Evolutionary conservation across 2,888 invertebrate genomes (phyloP), one percentile per base, ranked within the genome.

Genomic region (Chloroclysta siterata): DNA sequence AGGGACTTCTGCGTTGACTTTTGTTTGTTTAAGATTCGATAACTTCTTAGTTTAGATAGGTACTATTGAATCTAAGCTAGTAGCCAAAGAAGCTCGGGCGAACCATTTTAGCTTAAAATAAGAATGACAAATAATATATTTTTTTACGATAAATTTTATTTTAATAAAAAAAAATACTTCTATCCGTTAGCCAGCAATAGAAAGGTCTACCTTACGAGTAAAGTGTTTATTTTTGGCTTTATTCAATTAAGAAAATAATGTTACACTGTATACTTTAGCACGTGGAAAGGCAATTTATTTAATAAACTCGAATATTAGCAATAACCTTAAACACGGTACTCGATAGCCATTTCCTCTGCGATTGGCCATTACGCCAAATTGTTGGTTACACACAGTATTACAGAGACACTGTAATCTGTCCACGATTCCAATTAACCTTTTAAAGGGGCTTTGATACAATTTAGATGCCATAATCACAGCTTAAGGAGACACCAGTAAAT

Each of bases 361-460:
- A 70, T 70, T 60, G 69, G 61, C 62, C 66, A 72, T 72, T 70
- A 70, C 59, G 33, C 39, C 57, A 72, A 72, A 70, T 72, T 68
- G 64, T 69, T 66, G 66, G 69, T 65, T 66, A 58, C 28, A 58
- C 29, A 41, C 54, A 63, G 67, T 61, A 72, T 78, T 76, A 81
- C 76, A 78, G 75, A 72, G 85, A 88, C 85, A 87, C 81, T 75
- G 73, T 84, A 87, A 86, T 83, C 77, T 80, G 81, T 84, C 80
- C 81, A 76, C 76, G 76, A 70, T 71, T 71, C 69, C 77, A 77
- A 83, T 82, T 81, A 81, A 77, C 74, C 71, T 71, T 71, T 73
- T 73, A 69, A 72, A 72, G 69, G 62, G 66, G 69, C 81, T 84
- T 81, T 85, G 89, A 86, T 88, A 90, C 84, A 89, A 90, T 90